Evolutionary conservation across 2,888 invertebrate species (phyloP), one percentile per base, ranked within the genome.

Genomic region (Bombylius major): DNA sequence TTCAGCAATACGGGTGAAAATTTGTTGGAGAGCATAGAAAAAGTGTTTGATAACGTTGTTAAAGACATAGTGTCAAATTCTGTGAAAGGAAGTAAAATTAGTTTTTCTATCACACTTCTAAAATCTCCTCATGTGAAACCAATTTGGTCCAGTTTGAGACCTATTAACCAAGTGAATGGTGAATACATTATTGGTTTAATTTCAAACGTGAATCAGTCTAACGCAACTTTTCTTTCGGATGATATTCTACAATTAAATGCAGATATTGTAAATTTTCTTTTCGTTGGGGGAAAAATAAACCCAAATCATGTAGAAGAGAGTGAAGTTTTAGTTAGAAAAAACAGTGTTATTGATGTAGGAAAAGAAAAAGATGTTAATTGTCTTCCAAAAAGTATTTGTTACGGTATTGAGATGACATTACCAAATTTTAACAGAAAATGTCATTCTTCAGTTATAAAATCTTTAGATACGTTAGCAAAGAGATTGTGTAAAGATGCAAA

Each of bases 341-440:
- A 49, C 4, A 54, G 55, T 32, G 50, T 55, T n/a, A 51, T 55
- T 33, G 55, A 55, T 55, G 55, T 55, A 12, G 55, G 51, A 9
- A 14, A 51, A 14, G 47, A 23, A 14, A 31, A 47, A 31, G 45
- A 51, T 51, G 51, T 36, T 36, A 6, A 36, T 13, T 54, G 4
- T 32, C 50, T 54, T 13, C 54, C 54, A 9, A 11, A 50, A 42
- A 54, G 54, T 42, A 54, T 54, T 4, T 54, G 50, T 32, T 50
- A 31, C 36, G 50, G 12, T 31, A 14, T 54, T 23, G 34, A 54
- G 31, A 49, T 42, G 44, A 44, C 4, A 4, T 54, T 44, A 44
- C 9, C 39, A 50, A 4, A 50, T n/a, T 55, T 55, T 7, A 55
- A 32, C n/a, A 33, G 50, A 23, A 14, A 50, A 45, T 32, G 31